Evolutionary conservation across 2,888 invertebrate species (phyloP).

Genomic region (Oscheius sp.): DNA sequence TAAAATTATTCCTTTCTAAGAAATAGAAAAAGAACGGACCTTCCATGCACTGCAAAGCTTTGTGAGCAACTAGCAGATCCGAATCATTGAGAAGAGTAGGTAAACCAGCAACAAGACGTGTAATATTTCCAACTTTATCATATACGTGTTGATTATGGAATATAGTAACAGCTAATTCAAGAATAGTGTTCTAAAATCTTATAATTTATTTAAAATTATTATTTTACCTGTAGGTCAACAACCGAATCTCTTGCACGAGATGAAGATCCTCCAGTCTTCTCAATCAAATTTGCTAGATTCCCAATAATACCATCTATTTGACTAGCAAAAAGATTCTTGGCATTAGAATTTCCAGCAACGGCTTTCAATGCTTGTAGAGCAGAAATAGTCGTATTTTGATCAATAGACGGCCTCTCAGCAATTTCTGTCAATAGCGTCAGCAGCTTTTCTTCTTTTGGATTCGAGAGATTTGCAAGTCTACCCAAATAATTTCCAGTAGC

Average conservation of each 20-base stretch:
- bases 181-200: constrained; percentile 1
- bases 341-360: not conserved
- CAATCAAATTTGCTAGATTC: constrained; percentile 13
- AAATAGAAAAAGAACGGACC: constrained; percentile 37
- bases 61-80: constrained; percentile 94
- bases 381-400: constrained; percentile 2
- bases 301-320: constrained; percentile 9
- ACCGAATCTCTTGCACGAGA: constrained; percentile 2
- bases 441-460: constrained; percentile 1
- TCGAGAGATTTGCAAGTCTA: not conserved
- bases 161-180: not conserved
- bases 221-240: constrained; percentile 7
- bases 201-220: not conserved
- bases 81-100: constrained; percentile 90
- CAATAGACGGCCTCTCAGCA: not conserved
- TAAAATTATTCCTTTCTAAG: constrained; percentile 20
- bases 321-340: not conserved
- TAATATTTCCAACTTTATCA: constrained; percentile 35
- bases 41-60: constrained; percentile 64
- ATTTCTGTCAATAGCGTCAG: not conserved
- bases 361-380: constrained; percentile 5
- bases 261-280: not conserved
- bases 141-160: not conserved
- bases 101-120: constrained; percentile 81
- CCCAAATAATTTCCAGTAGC: constrained; percentile 9